These are phyloP conservation scores for Hartigia nigra DNA, from an alignment of 2,888 invertebrate species.

Conservation along the genomic window DNA sequence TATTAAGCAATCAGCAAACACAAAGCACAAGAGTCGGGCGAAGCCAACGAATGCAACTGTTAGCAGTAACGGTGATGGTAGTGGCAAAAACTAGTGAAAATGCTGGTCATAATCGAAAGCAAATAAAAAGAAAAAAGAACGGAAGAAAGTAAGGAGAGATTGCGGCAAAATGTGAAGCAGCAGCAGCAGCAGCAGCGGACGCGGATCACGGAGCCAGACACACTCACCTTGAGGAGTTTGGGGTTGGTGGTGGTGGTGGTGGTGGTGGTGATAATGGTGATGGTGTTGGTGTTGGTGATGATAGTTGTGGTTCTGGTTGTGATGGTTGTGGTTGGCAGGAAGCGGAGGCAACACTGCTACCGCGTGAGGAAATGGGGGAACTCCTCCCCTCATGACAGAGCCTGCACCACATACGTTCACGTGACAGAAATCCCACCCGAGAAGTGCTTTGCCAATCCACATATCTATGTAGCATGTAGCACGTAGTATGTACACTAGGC, in stretches of 20 bases:
- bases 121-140: background rate
- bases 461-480: background rate
- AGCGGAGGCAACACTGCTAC: constrained; percentile 74
- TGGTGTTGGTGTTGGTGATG: constrained; percentile 47
- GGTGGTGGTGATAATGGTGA: constrained; percentile 42
- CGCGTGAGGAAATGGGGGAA: constrained; percentile 69
- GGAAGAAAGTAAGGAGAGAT: background rate
- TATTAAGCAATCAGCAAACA: background rate
- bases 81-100: background rate
- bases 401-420: constrained; percentile 56
- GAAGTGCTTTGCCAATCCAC: background rate
- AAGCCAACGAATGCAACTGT: background rate
- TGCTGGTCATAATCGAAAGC: background rate
- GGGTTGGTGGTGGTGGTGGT: constrained; percentile 55
- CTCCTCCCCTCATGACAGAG: constrained; percentile 60
- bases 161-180: background rate
- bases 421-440: background rate
- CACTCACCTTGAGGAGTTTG: constrained; percentile 61
- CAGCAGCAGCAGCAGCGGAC: background rate
- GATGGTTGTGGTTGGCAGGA: constrained; percentile 60
- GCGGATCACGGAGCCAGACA: background rate
- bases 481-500: background rate
- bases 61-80: background rate
- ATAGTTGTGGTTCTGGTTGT: constrained; percentile 56
- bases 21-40: background rate